Evolutionary conservation across 2,888 invertebrate species (phyloP).

Genomic region (Hirtodrosophila trivittata): DNA sequence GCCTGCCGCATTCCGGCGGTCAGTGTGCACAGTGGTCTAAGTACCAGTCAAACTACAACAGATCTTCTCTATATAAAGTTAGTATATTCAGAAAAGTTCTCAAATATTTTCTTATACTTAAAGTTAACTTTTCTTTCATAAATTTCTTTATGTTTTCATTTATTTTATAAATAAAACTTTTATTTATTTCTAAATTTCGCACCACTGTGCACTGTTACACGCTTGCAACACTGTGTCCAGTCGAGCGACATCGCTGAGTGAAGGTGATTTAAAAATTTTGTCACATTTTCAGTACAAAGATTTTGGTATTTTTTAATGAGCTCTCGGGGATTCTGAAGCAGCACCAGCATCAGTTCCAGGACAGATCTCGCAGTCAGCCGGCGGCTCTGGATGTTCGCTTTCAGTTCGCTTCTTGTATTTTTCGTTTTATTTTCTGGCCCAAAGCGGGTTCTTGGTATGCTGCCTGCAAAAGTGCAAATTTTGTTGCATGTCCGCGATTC

Average conservation of each 20-base stretch:
- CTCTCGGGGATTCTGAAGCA: slow-evolving; percentile 70
- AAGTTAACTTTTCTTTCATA: no score
- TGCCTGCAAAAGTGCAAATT: slow-evolving; percentile 72
- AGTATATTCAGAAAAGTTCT: no score
- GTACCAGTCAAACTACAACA: neutral
- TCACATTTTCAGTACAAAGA: slow-evolving; percentile 82
- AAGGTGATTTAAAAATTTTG: slow-evolving; percentile 83
- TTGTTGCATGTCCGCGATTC: slow-evolving; percentile 52
- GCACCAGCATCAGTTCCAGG: slow-evolving; percentile 34
- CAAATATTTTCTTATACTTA: no score
- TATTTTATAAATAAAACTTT: no score
- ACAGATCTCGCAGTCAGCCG: slow-evolving; percentile 15
- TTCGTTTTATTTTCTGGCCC: slow-evolving; percentile 14
- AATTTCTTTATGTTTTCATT: neutral
- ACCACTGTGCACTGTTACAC: slow-evolving; percentile 29
- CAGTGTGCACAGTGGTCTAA: slow-evolving; percentile 37
- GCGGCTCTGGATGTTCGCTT: slow-evolving; percentile 19
- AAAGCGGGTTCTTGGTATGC: slow-evolving; percentile 54
- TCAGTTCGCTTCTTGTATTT: slow-evolving; percentile 11
- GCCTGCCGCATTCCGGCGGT: slow-evolving; percentile 47
- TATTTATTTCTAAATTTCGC: neutral
- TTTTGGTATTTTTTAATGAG: slow-evolving; percentile 83
- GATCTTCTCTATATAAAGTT: no score
- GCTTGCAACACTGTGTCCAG: slow-evolving; percentile 38
- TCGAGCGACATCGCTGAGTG: slow-evolving; percentile 52